These are phyloP conservation scores for Solen grandis DNA, from an alignment of 1,140 invertebrate genomes.

Conservation along the genomic window DNA sequence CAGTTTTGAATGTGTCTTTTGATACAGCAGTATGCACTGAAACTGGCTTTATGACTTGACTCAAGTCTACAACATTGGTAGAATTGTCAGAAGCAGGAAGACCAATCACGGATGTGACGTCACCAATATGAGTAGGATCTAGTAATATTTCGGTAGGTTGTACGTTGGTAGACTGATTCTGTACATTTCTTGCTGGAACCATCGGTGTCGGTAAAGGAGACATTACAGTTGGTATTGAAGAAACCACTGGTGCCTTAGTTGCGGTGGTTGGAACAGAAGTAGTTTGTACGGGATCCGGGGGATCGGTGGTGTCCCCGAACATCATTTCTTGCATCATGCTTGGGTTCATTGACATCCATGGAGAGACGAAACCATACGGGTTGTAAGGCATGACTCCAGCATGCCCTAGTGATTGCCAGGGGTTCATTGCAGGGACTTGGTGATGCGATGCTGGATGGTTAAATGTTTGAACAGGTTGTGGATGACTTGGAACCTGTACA, in stretches of 20 bases:
- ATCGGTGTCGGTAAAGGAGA: too few species aligned
- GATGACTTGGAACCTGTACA: neutral
- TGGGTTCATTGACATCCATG: slow-evolving; percentile 22
- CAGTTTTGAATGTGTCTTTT: too few species aligned
- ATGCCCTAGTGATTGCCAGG: neutral
- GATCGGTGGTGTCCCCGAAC: slow-evolving; percentile 24
- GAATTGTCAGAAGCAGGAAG: too few species aligned
- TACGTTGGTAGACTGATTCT: too few species aligned
- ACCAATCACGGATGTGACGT: too few species aligned
- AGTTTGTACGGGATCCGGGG: slow-evolving; percentile 21
- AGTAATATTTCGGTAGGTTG: too few species aligned
- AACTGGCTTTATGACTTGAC: too few species aligned
- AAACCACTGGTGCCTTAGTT: neutral
- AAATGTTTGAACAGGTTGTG: too few species aligned
- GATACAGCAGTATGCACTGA: too few species aligned
- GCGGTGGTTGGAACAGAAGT: neutral
- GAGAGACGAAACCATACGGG: neutral
- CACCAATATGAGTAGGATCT: too few species aligned
- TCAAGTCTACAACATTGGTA: too few species aligned
- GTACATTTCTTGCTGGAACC: too few species aligned
- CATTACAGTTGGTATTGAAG: neutral
- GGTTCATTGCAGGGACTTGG: neutral
- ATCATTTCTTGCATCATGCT: slow-evolving; percentile 43
- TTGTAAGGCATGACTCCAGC: neutral
- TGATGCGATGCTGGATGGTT: neutral